Evolutionary conservation across 2,797 vertebrate genomes (phyloP).

Genomic region (Microcaecilia unicolor): DNA sequence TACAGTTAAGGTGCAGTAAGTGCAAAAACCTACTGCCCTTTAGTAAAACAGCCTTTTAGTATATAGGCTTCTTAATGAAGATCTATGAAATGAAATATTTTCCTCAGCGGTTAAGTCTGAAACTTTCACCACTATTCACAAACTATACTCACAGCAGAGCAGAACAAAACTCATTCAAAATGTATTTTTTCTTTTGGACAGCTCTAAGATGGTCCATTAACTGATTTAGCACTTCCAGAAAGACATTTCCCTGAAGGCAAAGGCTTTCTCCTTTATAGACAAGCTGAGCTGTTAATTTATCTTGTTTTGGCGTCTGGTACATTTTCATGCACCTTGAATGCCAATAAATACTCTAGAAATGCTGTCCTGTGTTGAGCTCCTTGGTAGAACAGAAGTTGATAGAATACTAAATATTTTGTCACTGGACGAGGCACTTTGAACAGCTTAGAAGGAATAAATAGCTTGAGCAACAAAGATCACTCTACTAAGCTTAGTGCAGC

Average conservation of each 20-base stretch:
- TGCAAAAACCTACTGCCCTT: no score
- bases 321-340: no score
- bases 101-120: slow-evolving; percentile 13
- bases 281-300: slow-evolving; percentile 12
- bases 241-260: slow-evolving; percentile 6
- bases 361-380: slow-evolving; percentile 10
- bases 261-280: slow-evolving; percentile 3
- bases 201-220: slow-evolving; percentile 13
- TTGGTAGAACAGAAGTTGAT: slow-evolving; percentile 18
- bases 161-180: slow-evolving; percentile 15
- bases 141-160: slow-evolving; percentile 7
- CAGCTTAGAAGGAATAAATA: slow-evolving; percentile 37
- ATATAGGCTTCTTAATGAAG: no score
- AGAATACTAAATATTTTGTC: slow-evolving; percentile 29
- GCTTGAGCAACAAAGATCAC: slow-evolving; percentile 12
- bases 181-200: slow-evolving; percentile 4
- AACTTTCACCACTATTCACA: slow-evolving; percentile 7
- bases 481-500: no score
- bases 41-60: no score
- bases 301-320: no score
- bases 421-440: slow-evolving; percentile 26
- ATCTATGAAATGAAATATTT: slow-evolving; percentile 9
- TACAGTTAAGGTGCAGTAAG: no score
- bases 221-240: slow-evolving; percentile 6
- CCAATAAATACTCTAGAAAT: slow-evolving; percentile 5